phyloP scores from a whole-genome alignment of 2,888 invertebrate genomes.

The Eutolmus rufibarbis region DNA sequence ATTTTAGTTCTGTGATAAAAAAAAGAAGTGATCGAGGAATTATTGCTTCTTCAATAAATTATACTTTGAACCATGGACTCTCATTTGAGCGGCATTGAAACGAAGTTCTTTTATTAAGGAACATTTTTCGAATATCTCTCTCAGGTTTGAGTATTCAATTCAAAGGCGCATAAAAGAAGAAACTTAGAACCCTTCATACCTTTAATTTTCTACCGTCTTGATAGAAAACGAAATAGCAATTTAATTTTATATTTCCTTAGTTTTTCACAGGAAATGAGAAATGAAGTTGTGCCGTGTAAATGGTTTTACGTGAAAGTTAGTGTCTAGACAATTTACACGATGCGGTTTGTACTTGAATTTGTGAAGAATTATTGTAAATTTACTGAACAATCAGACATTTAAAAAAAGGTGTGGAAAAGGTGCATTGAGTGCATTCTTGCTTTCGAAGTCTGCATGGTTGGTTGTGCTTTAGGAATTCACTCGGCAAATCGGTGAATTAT shows the following conservation, averaged over 20 bases:
- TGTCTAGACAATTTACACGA: too few relatives aligned
- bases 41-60: too few relatives aligned
- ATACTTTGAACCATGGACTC: too few relatives aligned
- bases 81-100: too few relatives aligned
- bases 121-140: too few relatives aligned
- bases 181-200: background rate
- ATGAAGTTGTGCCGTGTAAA: background rate
- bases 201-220: background rate
- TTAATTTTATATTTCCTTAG: background rate
- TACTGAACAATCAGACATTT: background rate
- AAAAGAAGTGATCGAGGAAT: too few relatives aligned
- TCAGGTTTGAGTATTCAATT: too few relatives aligned
- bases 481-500: background rate
- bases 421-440: background rate
- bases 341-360: background rate
- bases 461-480: background rate
- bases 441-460: background rate
- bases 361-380: background rate
- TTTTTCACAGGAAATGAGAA: background rate
- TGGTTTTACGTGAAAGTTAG: background rate
- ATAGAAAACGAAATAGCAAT: background rate
- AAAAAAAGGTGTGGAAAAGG: background rate
- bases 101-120: too few relatives aligned
- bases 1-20: too few relatives aligned
- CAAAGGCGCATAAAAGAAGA: background rate